phyloP scores from a whole-genome alignment of 2,113 vertebrate species.

The Typhlomys cinereus region DNA sequence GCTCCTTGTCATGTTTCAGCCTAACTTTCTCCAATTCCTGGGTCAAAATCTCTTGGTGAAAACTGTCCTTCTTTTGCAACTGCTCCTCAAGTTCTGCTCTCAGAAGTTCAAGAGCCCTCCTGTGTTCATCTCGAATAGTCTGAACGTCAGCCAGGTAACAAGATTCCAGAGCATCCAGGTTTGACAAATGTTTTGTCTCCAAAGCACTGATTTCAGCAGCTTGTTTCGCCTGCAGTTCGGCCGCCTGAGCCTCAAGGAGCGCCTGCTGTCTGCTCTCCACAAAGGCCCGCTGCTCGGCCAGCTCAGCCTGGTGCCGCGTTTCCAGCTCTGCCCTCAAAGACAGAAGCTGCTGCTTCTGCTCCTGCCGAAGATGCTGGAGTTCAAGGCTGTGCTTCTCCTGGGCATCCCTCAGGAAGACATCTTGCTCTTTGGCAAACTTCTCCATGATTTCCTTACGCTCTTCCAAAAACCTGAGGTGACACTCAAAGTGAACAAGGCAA shows the following conservation, averaged over 20 bases:
- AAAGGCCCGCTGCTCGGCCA: constrained; percentile 68
- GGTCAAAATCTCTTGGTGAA: constrained; percentile 62
- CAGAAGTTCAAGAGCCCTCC: constrained; percentile 83
- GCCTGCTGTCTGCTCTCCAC: constrained; percentile 82
- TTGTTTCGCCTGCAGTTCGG: constrained; percentile 85
- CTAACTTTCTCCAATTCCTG: constrained; percentile 79
- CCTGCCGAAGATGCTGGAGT: constrained; percentile 78
- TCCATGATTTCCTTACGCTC: constrained; percentile 85
- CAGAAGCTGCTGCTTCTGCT: constrained; percentile 75
- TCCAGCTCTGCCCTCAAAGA: constrained; percentile 82
- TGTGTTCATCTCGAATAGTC: constrained; percentile 84
- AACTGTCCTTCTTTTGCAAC: constrained; percentile 77
- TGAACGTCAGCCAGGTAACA: constrained; percentile 92
- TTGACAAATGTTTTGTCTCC: constrained; percentile 88
- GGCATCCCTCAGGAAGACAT: constrained; percentile 83
- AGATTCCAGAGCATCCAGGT: constrained; percentile 91
- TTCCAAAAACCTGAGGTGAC: constrained; percentile 86
- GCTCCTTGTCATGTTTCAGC: constrained; percentile 80
- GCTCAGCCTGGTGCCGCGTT: constrained; percentile 81
- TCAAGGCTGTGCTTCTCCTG: constrained; percentile 81
- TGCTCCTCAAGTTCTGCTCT: constrained; percentile 76
- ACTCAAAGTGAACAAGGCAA: neutral
- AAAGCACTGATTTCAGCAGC: constrained; percentile 86
- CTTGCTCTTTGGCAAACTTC: constrained; percentile 83
- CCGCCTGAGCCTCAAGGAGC: constrained; percentile 84